Conservation (phyloP, 2,888 invertebrate species). For the Melitaea athalia region DNA sequence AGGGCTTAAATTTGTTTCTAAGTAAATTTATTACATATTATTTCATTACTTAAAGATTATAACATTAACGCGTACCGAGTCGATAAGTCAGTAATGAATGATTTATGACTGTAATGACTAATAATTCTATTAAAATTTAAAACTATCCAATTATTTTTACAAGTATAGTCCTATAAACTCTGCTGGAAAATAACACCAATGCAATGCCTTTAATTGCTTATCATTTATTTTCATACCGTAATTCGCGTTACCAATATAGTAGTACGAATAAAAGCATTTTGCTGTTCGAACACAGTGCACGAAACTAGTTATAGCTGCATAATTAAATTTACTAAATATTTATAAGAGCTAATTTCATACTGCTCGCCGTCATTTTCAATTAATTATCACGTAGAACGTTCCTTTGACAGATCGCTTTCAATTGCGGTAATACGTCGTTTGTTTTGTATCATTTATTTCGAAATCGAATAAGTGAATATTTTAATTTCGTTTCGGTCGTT, state of each 20-base stretch:
- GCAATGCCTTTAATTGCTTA: background rate
- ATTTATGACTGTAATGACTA: too few species aligned
- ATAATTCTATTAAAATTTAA: too few species aligned
- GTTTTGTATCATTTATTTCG: constrained; percentile 2
- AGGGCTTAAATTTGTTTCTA: too few species aligned
- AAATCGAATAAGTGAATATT: background rate
- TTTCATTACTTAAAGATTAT: too few species aligned
- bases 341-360: background rate
- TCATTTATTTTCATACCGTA: background rate
- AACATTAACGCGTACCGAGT: too few species aligned
- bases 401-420: background rate
- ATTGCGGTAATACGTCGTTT: background rate
- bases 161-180: background rate
- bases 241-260: background rate
- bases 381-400: constrained; percentile 2
- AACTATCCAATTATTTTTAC: too few species aligned
- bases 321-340: background rate
- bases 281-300: background rate
- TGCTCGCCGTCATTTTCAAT: constrained; percentile 5
- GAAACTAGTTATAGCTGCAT: background rate
- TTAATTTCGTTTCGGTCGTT: background rate
- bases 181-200: background rate
- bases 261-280: background rate
- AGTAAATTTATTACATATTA: too few species aligned
- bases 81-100: too few species aligned